Evolutionary conservation across 2,113 vertebrate genomes (phyloP), one percentile per base, ranked within the genome.

Genomic region (Nyctereutes procyonoides): DNA sequence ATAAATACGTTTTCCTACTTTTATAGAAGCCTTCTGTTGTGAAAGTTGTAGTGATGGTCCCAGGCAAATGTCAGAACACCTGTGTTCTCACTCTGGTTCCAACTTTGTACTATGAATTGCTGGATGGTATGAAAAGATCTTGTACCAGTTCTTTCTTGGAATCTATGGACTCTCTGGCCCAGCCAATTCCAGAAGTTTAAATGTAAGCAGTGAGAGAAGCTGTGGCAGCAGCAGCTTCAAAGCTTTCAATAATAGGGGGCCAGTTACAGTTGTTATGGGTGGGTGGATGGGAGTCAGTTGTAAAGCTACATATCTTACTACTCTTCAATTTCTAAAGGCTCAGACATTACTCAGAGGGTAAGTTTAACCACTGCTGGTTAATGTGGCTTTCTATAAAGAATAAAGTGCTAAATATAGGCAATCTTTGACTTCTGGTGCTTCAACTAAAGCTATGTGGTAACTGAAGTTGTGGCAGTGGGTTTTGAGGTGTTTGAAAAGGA

Each of bases 331-430:
- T 96, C 88, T 93, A 71, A 97, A 97, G 83, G 87, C 58, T 94
- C 80, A 89, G 82, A 77, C 15, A 92, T 97, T 96, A 95, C 16
- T 93, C 63, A 84, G 74, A 96, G 80, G 55, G 80, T 80, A 90
- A 90, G 53, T 95, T 97, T 95, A 95, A 93, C 81, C 62, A 95
- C 93, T 84, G 30, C 55, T 92, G 88, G 94, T 90, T 97, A 96
- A 96, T 92, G n/a, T 71, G 90, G 73, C 60, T 96, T 97, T 96
- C 89, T 87, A 82, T 86, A 88, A 94, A 97, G 90, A 95, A 94
- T 48, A 86, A 95, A 91, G 28, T 65, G 56, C 67, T 94, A 96
- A 97, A 76, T 76, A 63, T 24, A 87, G 51, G 56, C 48, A 73
- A 60, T 89, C 85, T 96, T 67, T 97, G 62, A 93, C 60, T 97